phyloP scores from a whole-genome alignment of 2,797 vertebrate genomes.

The Acipenser transmontanus region DNA sequence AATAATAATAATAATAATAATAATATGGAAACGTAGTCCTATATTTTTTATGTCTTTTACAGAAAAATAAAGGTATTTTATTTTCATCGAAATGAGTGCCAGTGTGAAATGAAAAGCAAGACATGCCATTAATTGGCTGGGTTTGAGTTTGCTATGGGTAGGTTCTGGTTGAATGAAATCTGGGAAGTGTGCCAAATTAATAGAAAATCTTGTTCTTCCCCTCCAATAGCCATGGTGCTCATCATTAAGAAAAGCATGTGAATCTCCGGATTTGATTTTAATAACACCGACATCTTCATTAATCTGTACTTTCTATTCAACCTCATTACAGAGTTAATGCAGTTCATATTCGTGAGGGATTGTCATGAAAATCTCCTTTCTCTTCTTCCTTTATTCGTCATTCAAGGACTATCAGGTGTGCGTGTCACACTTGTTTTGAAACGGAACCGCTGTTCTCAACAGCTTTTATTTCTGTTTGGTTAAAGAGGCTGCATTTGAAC shows the following conservation, averaged over 20 bases:
- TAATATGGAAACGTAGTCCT: constrained; percentile 26
- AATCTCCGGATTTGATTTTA: constrained; percentile 87
- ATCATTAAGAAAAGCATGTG: constrained; percentile 84
- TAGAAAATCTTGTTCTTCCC: constrained; percentile 81
- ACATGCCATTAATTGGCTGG: constrained; percentile 75
- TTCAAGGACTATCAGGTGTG: constrained; percentile 72
- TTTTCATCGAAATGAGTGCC: constrained; percentile 46
- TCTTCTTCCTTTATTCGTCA: constrained; percentile 48
- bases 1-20: too few species aligned
- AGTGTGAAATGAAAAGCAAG: constrained; percentile 61
- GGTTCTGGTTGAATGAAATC: constrained; percentile 96
- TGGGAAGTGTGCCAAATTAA: constrained; percentile 92
- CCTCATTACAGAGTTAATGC: constrained; percentile 71
- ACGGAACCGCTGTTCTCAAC: constrained; percentile 42
- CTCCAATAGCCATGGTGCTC: constrained; percentile 79
- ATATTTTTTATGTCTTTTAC: constrained; percentile 29
- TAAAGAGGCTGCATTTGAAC: constrained; percentile 36
- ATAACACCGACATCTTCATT: constrained; percentile 88
- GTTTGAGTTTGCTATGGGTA: constrained; percentile 77
- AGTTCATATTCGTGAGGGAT: constrained; percentile 57
- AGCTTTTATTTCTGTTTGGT: constrained; percentile 47
- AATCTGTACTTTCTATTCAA: constrained; percentile 68
- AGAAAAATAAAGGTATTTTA: constrained; percentile 29
- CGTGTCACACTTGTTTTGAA: constrained; percentile 57
- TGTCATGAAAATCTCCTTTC: constrained; percentile 56